phyloP scores from a whole-genome alignment of 2,888 invertebrate species.

The Andrena dorsata region DNA sequence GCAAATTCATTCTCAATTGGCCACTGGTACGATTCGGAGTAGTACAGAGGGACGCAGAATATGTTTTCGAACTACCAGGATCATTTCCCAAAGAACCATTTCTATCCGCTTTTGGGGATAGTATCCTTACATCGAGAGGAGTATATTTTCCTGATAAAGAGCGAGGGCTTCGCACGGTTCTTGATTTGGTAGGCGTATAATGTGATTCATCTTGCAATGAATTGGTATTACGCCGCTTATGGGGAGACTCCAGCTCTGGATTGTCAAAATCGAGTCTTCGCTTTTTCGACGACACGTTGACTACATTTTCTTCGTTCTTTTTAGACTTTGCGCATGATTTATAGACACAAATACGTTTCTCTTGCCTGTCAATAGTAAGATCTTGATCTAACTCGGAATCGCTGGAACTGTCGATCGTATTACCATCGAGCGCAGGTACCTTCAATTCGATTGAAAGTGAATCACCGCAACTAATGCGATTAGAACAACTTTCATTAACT shows the following conservation, averaged over 20 bases:
- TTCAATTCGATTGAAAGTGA: conserved; percentile 23
- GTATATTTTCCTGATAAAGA: conserved; percentile 75
- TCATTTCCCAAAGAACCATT: conserved; percentile 19
- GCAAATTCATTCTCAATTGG: conserved; percentile 63
- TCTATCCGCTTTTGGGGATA: conserved; percentile 74
- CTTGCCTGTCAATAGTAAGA: conserved; percentile 73
- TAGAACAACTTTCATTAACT: background rate
- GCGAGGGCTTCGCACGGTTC: conserved; percentile 29
- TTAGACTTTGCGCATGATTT: conserved; percentile 52
- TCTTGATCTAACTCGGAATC: conserved; percentile 74
- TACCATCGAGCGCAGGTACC: conserved; percentile 78
- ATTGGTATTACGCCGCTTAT: conserved; percentile 61
- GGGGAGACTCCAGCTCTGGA: conserved; percentile 40
- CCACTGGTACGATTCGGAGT: conserved; percentile 58
- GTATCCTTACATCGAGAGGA: conserved; percentile 79
- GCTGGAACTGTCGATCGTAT: conserved; percentile 70
- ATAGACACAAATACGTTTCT: conserved; percentile 77
- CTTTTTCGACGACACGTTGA: conserved; percentile 71
- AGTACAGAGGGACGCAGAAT: conserved; percentile 3
- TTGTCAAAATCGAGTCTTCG: conserved; percentile 64
- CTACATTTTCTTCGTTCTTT: conserved; percentile 33
- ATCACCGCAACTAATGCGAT: background rate
- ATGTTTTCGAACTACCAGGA: conserved; percentile 18
- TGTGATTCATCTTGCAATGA: conserved; percentile 30
- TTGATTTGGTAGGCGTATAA: conserved; percentile 44